A percentile compares a stretch with the other conserved stretches of the same genome.
These are phyloP conservation scores for Onchidella celtica DNA, from an alignment of 2,888 invertebrate species.

Conservation along the genomic window DNA sequence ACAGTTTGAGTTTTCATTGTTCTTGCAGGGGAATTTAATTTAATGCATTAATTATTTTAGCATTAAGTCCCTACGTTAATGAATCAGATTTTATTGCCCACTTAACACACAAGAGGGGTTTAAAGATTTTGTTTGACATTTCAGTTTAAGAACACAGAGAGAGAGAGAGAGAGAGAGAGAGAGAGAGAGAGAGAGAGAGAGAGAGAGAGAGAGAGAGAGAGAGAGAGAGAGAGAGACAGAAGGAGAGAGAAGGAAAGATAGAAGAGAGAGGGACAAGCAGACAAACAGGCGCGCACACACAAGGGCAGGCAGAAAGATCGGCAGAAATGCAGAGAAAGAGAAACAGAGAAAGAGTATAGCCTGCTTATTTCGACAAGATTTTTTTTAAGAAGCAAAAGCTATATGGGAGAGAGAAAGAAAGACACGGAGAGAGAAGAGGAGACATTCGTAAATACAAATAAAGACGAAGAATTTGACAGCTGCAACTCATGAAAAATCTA, in stretches of 20 bases:
- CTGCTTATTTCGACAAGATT: too few relatives aligned
- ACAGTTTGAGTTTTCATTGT: too few relatives aligned
- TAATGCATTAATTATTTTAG: too few relatives aligned
- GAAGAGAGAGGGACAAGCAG: background rate
- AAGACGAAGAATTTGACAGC: background rate
- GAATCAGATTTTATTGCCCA: too few relatives aligned
- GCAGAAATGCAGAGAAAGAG: background rate
- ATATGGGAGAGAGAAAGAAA: conserved; percentile 13
- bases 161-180: background rate
- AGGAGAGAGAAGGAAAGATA: background rate
- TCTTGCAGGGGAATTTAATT: too few relatives aligned
- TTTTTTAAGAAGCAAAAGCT: background rate
- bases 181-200: background rate
- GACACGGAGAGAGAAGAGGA: background rate
- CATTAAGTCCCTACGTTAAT: too few relatives aligned
- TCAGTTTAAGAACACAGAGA: too few relatives aligned
- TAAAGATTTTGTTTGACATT: too few relatives aligned
- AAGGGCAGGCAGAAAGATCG: background rate
- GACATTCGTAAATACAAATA: background rate
- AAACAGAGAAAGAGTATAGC: background rate
- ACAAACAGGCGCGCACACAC: background rate
- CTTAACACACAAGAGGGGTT: too few relatives aligned
- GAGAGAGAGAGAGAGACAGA: background rate
- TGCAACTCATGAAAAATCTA: too few relatives aligned
- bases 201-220: background rate